Conservation (phyloP, 2,113 vertebrate genomes). For the Barbus barbus region DNA sequence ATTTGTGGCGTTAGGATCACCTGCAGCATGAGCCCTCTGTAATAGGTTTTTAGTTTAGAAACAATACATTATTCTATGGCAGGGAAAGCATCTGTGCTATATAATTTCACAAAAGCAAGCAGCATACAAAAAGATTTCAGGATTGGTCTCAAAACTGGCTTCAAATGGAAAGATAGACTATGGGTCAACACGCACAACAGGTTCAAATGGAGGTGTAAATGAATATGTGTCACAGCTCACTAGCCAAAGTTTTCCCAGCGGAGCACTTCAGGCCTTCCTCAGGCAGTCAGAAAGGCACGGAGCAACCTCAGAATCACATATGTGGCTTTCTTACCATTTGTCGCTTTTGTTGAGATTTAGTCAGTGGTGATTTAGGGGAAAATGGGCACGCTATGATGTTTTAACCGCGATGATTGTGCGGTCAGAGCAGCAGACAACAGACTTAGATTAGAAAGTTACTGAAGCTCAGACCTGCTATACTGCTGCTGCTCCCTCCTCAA, state of each 20-base stretch:
- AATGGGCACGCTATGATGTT: slow-evolving; percentile 16
- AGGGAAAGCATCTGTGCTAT: not conserved
- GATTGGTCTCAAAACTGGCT: not conserved
- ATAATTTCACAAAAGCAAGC: not conserved
- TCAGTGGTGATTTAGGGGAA: slow-evolving; percentile 9
- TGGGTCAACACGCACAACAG: not conserved
- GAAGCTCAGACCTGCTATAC: not conserved
- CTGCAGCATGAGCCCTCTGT: too few relatives aligned
- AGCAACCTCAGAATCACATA: slow-evolving; percentile 33
- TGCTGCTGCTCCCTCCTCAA: not conserved
- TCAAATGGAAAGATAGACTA: not conserved
- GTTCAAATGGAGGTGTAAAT: slow-evolving; percentile 26
- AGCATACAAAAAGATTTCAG: not conserved
- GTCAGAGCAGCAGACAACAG: not conserved
- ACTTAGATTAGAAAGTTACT: slow-evolving; percentile 18
- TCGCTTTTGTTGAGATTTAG: slow-evolving; percentile 27
- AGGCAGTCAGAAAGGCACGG: not conserved
- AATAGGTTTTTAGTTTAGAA: too few relatives aligned
- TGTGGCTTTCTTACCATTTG: slow-evolving; percentile 36
- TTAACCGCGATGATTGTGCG: not conserved
- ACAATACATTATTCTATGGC: not conserved
- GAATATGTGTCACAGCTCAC: slow-evolving; percentile 18
- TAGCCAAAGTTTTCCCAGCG: not conserved
- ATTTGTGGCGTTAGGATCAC: too few relatives aligned
- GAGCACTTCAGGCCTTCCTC: slow-evolving; percentile 28